Evolutionary conservation across 92 coral and sea anemone species (phyloP).

Genomic region (Siderastrea siderea): DNA sequence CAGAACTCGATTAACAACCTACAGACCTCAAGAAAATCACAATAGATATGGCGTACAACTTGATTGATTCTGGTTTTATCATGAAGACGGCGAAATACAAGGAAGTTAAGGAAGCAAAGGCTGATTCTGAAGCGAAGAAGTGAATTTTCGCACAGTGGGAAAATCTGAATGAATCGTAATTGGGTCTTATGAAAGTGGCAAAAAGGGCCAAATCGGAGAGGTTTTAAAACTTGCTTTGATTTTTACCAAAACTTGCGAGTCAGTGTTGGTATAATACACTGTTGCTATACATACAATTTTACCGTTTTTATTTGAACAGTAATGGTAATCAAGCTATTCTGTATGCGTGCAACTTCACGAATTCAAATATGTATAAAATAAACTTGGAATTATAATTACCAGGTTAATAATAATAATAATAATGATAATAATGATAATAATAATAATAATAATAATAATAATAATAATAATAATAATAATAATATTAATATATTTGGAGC

Average conservation of each 20-base stretch:
- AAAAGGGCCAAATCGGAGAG: neutral
- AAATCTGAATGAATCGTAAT: neutral
- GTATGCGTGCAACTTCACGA: too few relatives aligned
- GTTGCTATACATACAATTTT: too few relatives aligned
- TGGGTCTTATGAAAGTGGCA: neutral
- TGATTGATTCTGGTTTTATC: slow-evolving; percentile 94
- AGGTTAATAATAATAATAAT: too few relatives aligned
- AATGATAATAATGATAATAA: too few relatives aligned
- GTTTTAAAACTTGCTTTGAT: neutral
- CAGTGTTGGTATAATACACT: too few relatives aligned
- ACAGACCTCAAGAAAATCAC: slow-evolving; percentile 68
- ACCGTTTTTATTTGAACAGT: too few relatives aligned
- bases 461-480: too few relatives aligned
- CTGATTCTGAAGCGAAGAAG: neutral
- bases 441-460: too few relatives aligned
- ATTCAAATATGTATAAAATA: too few relatives aligned
- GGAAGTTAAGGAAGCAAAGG: neutral
- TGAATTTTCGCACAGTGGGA: neutral
- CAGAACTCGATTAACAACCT: slow-evolving; percentile 88
- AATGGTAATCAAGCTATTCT: too few relatives aligned
- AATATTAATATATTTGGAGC: too few relatives aligned
- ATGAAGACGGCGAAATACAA: slow-evolving; percentile 83
- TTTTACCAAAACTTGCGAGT: neutral
- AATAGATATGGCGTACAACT: slow-evolving; percentile 97
- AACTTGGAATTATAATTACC: too few relatives aligned